A percentile compares a stretch with the other conserved stretches of the same genome.
These are phyloP conservation scores for Sebastes miniatus DNA, from an alignment of 2,797 vertebrate genomes.

Conservation along the genomic window DNA sequence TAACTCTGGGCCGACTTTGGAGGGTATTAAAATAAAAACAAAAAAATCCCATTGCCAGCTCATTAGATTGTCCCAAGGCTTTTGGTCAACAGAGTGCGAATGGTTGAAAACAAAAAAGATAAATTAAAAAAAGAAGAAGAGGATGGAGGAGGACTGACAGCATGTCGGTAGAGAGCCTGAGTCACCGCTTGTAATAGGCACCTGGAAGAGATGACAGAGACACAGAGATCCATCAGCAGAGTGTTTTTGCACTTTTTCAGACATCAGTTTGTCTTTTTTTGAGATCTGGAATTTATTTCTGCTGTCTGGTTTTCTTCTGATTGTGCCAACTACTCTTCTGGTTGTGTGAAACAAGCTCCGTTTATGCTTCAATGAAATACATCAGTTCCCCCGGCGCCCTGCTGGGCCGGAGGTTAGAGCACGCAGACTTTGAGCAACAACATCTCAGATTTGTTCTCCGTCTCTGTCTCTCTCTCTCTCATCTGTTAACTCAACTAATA, in stretches of 20 bases:
- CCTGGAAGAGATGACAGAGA: constrained; percentile 77
- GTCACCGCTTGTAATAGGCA: constrained; percentile 92
- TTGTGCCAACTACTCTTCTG: not conserved
- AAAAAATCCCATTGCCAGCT: constrained; percentile 28
- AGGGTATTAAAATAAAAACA: constrained; percentile 15
- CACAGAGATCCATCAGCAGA: constrained; percentile 42
- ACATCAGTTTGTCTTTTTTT: not conserved
- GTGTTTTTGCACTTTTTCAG: not conserved
- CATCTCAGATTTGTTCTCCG: not conserved
- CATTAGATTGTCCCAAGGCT: constrained; percentile 62
- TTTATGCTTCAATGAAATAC: not conserved
- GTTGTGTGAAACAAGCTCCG: not conserved
- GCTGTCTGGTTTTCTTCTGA: not conserved
- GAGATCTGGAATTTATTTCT: not conserved
- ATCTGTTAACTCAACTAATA: not conserved
- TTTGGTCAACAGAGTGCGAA: constrained; percentile 59
- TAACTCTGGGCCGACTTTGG: constrained; percentile 27
- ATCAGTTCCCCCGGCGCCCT: not conserved
- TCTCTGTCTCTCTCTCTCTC: not conserved
- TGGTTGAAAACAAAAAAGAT: constrained; percentile 51
- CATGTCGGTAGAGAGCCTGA: constrained; percentile 56
- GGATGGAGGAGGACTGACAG: constrained; percentile 48
- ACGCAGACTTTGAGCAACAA: not conserved
- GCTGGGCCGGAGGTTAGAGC: not conserved
- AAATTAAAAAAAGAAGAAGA: constrained; percentile 37